A percentile compares a stretch with the other conserved stretches of the same genome.
Evolutionary conservation across 2,113 vertebrate genomes (phyloP).

Genomic region (Cygnus atratus): DNA sequence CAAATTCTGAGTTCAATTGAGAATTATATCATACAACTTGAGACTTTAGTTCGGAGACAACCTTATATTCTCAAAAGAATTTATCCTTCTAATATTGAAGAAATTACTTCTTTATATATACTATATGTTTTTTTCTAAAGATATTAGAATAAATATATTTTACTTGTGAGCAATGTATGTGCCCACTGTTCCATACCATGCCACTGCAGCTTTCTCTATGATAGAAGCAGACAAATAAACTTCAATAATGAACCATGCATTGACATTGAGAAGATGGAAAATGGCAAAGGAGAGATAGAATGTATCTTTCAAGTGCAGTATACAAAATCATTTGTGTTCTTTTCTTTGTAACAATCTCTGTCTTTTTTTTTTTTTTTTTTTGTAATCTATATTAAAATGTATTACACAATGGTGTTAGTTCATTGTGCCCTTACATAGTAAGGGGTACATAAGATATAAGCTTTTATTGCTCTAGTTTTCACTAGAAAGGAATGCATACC

Average conservation of each 20-base stretch:
- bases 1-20: neutral
- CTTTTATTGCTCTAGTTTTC: neutral
- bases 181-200: neutral
- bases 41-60: neutral
- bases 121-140: neutral
- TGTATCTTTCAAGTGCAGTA: neutral
- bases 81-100: neutral
- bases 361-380: neutral
- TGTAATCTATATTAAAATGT: neutral
- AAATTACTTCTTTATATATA: neutral
- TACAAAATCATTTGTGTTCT: neutral
- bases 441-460: neutral
- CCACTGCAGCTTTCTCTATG: neutral
- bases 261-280: neutral
- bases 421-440: neutral
- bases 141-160: neutral
- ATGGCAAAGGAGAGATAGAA: neutral
- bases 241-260: neutral
- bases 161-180: neutral
- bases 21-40: neutral
- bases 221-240: conserved; percentile 1
- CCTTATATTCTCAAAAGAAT: neutral
- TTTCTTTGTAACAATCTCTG: neutral
- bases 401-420: neutral
- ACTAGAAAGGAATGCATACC: neutral